phyloP scores from a whole-genome alignment of 2,797 vertebrate genomes.

The Ibycter americanus region DNA sequence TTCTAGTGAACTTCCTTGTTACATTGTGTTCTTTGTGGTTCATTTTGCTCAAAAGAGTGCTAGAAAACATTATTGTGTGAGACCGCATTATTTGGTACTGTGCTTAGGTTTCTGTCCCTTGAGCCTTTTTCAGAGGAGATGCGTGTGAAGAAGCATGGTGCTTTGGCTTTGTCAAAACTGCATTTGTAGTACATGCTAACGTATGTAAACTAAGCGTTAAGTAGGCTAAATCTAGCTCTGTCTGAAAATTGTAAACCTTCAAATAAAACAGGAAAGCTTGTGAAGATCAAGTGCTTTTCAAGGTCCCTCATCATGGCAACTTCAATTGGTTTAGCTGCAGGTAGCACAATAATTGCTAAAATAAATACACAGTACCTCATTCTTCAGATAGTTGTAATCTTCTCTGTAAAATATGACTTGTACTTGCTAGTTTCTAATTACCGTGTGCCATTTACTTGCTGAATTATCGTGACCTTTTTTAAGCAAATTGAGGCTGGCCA shows the following conservation, averaged over 20 bases:
- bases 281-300: neutral
- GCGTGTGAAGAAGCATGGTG: neutral
- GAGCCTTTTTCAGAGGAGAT: neutral
- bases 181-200: neutral
- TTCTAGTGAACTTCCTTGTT: neutral
- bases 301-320: neutral
- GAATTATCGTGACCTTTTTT: conserved; percentile 3
- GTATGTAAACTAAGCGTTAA: neutral
- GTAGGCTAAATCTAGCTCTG: neutral
- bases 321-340: neutral
- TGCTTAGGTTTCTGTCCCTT: neutral
- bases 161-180: neutral
- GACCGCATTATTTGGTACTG: neutral
- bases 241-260: neutral
- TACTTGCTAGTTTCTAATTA: neutral
- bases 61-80: neutral
- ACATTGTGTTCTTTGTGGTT: neutral
- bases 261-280: neutral
- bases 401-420: neutral
- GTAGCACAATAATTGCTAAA: conserved; percentile 17
- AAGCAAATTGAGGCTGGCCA: neutral
- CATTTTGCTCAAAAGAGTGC: neutral
- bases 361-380: neutral
- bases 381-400: neutral
- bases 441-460: neutral